Percentiles rank a stretch among this genome's conserved stretches.
phyloP scores from a whole-genome alignment of 2,113 vertebrate species.

The Sebastes fasciatus region DNA sequence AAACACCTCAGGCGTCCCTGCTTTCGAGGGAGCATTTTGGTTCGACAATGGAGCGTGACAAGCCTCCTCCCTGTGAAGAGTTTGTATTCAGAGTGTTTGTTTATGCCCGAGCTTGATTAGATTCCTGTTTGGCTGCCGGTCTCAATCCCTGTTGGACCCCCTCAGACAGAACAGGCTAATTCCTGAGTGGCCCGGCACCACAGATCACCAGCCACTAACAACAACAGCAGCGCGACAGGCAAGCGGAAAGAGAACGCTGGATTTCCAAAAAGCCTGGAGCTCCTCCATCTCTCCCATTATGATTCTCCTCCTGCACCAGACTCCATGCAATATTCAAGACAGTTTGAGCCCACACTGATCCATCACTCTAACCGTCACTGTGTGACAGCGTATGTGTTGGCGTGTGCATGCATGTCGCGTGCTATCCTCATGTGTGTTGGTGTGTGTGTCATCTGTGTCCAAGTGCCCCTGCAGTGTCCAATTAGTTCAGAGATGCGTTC shows the following conservation, averaged over 20 bases:
- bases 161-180: constrained; percentile 70
- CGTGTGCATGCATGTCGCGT: constrained; percentile 16
- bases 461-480: constrained; percentile 71
- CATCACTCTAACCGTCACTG: constrained; percentile 65
- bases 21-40: constrained; percentile 66
- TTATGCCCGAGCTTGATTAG: constrained; percentile 74
- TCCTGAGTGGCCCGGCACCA: constrained; percentile 66
- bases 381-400: constrained; percentile 36
- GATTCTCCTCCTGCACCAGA: constrained; percentile 62
- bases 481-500: constrained; percentile 78
- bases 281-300: constrained; percentile 52
- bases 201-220: constrained; percentile 67
- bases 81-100: constrained; percentile 71
- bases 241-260: constrained; percentile 24
- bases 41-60: constrained; percentile 72
- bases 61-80: constrained; percentile 61
- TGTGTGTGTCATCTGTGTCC: constrained; percentile 64
- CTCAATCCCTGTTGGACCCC: constrained; percentile 65
- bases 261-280: constrained; percentile 59
- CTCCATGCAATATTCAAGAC: constrained; percentile 71
- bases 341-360: constrained; percentile 64
- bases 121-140: constrained; percentile 73
- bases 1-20: constrained; percentile 57
- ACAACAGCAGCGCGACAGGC: constrained; percentile 51
- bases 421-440: neutral